phyloP scores from a whole-genome alignment of 2,797 vertebrate species.

The Lutjanus campechanus region DNA sequence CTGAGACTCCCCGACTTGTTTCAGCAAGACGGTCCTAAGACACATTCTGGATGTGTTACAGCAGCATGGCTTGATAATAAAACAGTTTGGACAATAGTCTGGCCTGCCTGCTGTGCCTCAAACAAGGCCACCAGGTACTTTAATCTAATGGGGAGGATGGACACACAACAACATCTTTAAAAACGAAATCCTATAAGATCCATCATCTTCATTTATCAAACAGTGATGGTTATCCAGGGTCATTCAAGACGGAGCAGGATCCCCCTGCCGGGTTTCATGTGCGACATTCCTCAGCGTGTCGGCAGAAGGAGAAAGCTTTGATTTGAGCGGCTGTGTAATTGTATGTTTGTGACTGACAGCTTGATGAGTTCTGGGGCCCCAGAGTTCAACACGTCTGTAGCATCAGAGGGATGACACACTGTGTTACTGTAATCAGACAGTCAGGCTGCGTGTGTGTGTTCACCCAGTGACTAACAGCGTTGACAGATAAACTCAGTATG shows the following conservation, averaged over 20 bases:
- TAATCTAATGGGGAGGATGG: background rate
- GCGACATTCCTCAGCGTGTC: background rate
- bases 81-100: too few species aligned
- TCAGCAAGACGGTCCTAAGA: too few species aligned
- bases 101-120: background rate
- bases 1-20: too few species aligned
- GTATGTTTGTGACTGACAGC: constrained; percentile 18
- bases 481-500: background rate
- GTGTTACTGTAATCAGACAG: constrained; percentile 30
- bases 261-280: background rate
- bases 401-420: constrained; percentile 25
- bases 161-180: background rate
- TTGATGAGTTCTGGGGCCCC: too few species aligned
- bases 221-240: background rate
- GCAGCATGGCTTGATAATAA: too few species aligned
- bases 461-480: background rate
- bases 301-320: constrained; percentile 21
- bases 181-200: background rate
- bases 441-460: background rate
- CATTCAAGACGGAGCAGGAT: constrained; percentile 1
- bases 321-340: constrained; percentile 44
- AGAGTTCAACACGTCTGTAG: constrained; percentile 29
- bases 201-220: background rate
- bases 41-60: too few species aligned
- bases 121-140: background rate